phyloP scores from a whole-genome alignment of 2,888 invertebrate genomes.

The Drosophila fungiperda region DNA sequence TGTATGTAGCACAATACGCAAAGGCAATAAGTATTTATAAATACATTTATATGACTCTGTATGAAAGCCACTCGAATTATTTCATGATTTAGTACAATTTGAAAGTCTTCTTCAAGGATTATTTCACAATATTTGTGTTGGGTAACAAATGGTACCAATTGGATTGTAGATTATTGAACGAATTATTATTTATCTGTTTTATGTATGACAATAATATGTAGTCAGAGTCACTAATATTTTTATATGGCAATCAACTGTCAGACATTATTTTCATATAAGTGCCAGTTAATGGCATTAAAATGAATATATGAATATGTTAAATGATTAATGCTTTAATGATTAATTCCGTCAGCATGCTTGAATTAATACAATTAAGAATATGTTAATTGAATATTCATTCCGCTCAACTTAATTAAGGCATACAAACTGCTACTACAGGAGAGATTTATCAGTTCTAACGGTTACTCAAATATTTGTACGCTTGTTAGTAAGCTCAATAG shows the following conservation, averaged over 20 bases:
- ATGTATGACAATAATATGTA: not conserved
- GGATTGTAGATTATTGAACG: not conserved
- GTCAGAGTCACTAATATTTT: not conserved
- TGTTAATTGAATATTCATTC: not conserved
- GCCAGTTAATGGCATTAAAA: not conserved
- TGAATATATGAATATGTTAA: not conserved
- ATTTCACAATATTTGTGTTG: constrained; percentile 8
- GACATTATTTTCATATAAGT: not conserved
- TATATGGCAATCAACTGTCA: not conserved
- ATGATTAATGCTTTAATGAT: not conserved
- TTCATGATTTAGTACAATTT: constrained; percentile 28
- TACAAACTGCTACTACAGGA: not conserved
- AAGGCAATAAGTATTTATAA: constrained; percentile 39
- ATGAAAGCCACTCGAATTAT: constrained; percentile 43
- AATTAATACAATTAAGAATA: not conserved
- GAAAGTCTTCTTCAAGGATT: not conserved
- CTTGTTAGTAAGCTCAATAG: not conserved
- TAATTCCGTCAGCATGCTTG: not conserved
- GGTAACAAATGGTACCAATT: not conserved
- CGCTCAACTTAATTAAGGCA: not conserved
- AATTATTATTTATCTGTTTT: not conserved
- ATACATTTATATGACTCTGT: constrained; percentile 12
- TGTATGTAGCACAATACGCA: constrained; percentile 19
- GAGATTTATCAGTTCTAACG: not conserved
- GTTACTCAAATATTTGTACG: not conserved